Evolutionary conservation across 1,140 invertebrate genomes (phyloP).

Genomic region (Drosophila ficusphila): DNA sequence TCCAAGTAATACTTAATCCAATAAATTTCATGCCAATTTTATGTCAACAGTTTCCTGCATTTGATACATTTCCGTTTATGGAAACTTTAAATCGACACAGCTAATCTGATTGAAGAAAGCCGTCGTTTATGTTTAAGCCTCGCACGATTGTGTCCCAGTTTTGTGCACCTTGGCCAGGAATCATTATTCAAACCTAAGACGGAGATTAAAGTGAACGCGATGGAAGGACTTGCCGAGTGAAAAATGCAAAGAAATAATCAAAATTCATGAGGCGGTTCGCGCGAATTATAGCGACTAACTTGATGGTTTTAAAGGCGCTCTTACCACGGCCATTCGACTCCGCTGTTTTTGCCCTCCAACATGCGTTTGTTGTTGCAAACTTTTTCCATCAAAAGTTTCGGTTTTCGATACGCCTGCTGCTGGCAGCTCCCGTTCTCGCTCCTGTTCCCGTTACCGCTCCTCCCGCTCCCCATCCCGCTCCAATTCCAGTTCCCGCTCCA

Average conservation of each 20-base stretch:
- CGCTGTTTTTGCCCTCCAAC: slow-evolving; percentile 34
- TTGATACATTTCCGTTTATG: neutral
- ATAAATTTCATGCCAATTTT: slow-evolving; percentile 13
- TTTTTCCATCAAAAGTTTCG: slow-evolving; percentile 82
- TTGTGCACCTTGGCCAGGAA: slow-evolving; percentile 34
- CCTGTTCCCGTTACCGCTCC: neutral
- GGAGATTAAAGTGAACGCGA: slow-evolving; percentile 43
- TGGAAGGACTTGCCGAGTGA: slow-evolving; percentile 13
- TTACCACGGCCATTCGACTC: neutral
- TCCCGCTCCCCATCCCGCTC: neutral
- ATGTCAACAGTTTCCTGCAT: neutral
- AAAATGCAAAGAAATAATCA: slow-evolving; percentile 53
- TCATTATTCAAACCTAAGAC: slow-evolving; percentile 76
- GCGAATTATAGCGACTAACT: slow-evolving; percentile 75
- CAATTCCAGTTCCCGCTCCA: neutral
- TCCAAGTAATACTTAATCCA: no score
- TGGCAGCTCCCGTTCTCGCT: slow-evolving; percentile 11
- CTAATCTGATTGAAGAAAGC: slow-evolving; percentile 39
- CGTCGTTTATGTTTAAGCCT: slow-evolving; percentile 44
- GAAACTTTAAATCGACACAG: slow-evolving; percentile 20
- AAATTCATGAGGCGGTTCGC: slow-evolving; percentile 75
- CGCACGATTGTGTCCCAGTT: slow-evolving; percentile 39
- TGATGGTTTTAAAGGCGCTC: slow-evolving; percentile 55
- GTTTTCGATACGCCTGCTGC: slow-evolving; percentile 75
- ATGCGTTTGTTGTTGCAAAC: slow-evolving; percentile 82